A percentile compares a stretch with the other conserved stretches of the same genome.
Conservation (phyloP, 2,113 vertebrate genomes). For the Sinosuthora webbiana region DNA sequence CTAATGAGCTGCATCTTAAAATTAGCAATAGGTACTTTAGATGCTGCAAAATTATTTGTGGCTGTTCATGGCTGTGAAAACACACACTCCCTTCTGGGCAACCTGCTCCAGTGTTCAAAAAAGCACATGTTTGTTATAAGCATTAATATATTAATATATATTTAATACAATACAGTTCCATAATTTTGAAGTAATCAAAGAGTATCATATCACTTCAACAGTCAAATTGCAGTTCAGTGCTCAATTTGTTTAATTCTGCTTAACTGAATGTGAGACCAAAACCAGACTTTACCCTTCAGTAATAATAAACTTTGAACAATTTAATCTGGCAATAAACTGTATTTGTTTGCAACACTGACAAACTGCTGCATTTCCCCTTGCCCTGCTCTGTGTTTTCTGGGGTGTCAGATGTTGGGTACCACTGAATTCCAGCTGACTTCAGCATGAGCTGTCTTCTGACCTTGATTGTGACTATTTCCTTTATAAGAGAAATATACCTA, state of each 20-base stretch:
- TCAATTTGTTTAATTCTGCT: background rate
- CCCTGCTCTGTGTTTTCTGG: background rate
- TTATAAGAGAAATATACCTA: background rate
- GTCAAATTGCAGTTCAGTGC: background rate
- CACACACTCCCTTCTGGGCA: background rate
- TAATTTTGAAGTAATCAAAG: background rate
- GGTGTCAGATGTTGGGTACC: background rate
- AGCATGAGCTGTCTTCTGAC: background rate
- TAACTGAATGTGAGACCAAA: background rate
- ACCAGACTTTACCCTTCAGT: background rate
- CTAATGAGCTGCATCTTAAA: background rate
- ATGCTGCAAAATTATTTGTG: background rate
- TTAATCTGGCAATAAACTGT: background rate
- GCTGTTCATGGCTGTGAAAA: background rate
- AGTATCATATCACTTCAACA: background rate
- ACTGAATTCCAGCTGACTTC: background rate
- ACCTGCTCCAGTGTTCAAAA: background rate
- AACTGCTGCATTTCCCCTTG: background rate
- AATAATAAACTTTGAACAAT: background rate
- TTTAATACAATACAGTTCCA: background rate
- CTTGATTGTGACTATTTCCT: background rate
- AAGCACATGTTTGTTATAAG: background rate
- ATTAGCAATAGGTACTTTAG: background rate
- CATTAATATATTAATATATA: background rate
- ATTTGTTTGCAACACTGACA: background rate